phyloP scores from a whole-genome alignment of 2,797 vertebrate genomes.

The Dicrostonyx torquatus region DNA sequence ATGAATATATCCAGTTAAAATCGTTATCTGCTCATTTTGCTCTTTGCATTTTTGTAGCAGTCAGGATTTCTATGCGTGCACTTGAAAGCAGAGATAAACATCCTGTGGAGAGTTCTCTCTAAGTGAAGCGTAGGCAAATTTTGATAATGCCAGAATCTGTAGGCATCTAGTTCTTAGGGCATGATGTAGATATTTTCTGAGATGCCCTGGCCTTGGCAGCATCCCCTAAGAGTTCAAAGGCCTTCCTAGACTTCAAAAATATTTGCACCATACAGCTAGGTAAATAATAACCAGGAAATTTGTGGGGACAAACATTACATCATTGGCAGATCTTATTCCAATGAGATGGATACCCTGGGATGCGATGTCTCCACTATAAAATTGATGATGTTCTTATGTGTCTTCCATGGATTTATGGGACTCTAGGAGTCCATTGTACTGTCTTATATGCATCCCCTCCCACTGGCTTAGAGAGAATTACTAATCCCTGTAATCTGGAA shows the following conservation, averaged over 20 bases:
- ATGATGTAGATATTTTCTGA: background rate
- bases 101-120: background rate
- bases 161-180: background rate
- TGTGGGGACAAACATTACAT: background rate
- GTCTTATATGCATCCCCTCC: background rate
- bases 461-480: background rate
- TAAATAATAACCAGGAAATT: background rate
- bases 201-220: background rate
- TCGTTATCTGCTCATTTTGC: background rate
- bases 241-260: background rate
- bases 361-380: background rate
- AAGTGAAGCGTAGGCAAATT: background rate
- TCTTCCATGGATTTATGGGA: background rate
- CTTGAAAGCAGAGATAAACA: background rate
- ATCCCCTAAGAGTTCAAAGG: background rate
- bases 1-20: constrained; percentile 24
- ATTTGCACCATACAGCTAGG: background rate
- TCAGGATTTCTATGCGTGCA: background rate
- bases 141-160: background rate
- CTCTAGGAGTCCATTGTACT: background rate
- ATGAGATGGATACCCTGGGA: background rate
- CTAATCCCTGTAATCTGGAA: background rate
- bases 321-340: accelerated
- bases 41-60: constrained; percentile 28
- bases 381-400: background rate